These are phyloP conservation scores for Pherbina coryleti DNA, from an alignment of 2,888 invertebrate genomes.

Conservation along the genomic window DNA sequence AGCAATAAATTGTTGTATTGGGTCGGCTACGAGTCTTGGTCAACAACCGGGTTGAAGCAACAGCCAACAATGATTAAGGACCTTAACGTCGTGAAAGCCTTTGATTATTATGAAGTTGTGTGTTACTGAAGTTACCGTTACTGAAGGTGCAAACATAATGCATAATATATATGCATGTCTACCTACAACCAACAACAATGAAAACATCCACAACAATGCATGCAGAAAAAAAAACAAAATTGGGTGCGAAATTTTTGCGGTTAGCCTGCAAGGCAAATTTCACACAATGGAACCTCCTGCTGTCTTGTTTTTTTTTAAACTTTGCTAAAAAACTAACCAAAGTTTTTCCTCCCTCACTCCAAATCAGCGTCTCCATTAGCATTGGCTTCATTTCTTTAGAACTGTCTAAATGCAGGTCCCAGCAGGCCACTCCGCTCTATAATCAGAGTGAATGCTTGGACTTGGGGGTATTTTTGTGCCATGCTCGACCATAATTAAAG, in stretches of 20 bases:
- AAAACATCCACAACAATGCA: neutral
- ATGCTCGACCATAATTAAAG: neutral
- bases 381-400: too few relatives aligned
- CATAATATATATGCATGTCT: neutral
- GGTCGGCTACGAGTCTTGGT: neutral
- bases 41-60: neutral
- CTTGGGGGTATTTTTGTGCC: neutral
- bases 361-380: neutral
- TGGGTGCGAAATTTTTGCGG: conserved; percentile 31
- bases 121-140: conserved; percentile 5
- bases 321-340: neutral
- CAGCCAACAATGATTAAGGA: conserved; percentile 8
- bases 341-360: neutral
- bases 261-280: conserved; percentile 8
- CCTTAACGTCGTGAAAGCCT: neutral
- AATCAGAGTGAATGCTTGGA: too few relatives aligned
- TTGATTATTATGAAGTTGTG: conserved; percentile 15
- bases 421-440: too few relatives aligned
- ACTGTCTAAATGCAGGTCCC: too few relatives aligned
- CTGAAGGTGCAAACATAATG: conserved; percentile 20
- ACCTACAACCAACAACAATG: neutral
- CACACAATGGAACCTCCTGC: conserved; percentile 1
- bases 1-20: too few relatives aligned
- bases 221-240: conserved; percentile 3
- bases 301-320: neutral